Base-by-base conservation (phyloP, 1,140 invertebrate genomes). In the Aphelenchoides fujianensis region DNA sequence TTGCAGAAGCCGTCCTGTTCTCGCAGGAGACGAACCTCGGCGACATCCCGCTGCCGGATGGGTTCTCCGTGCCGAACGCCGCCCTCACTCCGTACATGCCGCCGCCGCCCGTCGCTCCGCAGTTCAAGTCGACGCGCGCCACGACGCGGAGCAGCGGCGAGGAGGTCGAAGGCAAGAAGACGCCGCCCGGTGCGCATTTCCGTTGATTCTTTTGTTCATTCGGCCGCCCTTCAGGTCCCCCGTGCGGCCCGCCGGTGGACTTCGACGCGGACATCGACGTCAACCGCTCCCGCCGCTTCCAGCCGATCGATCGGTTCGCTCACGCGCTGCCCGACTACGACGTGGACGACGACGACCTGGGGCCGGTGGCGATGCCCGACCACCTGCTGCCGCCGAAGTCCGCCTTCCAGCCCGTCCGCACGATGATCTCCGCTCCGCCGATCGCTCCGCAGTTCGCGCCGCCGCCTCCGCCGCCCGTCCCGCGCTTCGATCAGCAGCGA, bases 11-110 rank as follows among this genome's bases (percentile, higher is more conserved):
- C 76, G 82, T 86, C 5, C 84, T 86, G 53, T 86, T 85, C 81
- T 85, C 86, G 12, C 85, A 86, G 71, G 76, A 83, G 63, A 86
- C 85, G 5, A 82, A 86, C 71, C 70, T 86, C 16, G 85, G 86
- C 70, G 84, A 86, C 71, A 87, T 87, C 78, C 86, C 86, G 7
- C 76, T 87, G 27, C 86, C 86, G 53, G 61, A 85, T 16, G 78
- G n/a, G n/a, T 67, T 55, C 19, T 48, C 37, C 64, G 71, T 81
- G 23, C 71, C 75, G 31, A 68, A 79, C 52, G 77, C 70, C 1
- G 79, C 77, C 19, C 37, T 68, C 41, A 79, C 77, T 19, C 77
- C 77, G 2, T 77, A 32, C 37, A 63, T 72, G 32, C 73, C 54
- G 3, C 37, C 59, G 12, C 69, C 55, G 37, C 61, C 63, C 12